phyloP scores from a whole-genome alignment of 2,113 vertebrate species.

The Chrysochloris asiatica region DNA sequence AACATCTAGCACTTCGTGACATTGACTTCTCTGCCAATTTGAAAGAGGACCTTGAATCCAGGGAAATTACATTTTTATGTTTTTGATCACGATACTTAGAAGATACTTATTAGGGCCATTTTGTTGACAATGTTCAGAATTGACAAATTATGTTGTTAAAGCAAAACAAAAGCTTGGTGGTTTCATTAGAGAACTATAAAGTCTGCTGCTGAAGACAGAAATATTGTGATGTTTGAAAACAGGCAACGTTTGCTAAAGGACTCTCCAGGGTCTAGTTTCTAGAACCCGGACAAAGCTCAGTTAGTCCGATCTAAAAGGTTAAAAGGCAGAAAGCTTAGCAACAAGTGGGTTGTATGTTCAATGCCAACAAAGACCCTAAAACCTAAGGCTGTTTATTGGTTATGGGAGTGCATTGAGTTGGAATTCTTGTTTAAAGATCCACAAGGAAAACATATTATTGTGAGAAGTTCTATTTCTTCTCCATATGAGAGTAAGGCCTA shows the following conservation, averaged over 20 bases:
- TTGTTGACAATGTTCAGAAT: slow-evolving; percentile 71
- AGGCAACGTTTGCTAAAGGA: slow-evolving; percentile 19
- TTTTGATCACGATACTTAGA: slow-evolving; percentile 67
- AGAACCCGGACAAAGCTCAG: slow-evolving; percentile 40
- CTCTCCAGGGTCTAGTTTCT: slow-evolving; percentile 16
- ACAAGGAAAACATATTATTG: neutral
- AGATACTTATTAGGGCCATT: slow-evolving; percentile 58
- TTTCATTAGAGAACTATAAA: slow-evolving; percentile 65
- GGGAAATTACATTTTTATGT: slow-evolving; percentile 18
- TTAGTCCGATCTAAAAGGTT: slow-evolving; percentile 18
- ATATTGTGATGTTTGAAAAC: slow-evolving; percentile 30
- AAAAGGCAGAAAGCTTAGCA: neutral
- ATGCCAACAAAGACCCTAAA: neutral
- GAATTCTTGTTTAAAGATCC: slow-evolving; percentile 4
- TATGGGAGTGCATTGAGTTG: neutral
- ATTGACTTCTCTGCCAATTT: neutral
- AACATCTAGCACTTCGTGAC: neutral
- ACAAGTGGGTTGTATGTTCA: neutral
- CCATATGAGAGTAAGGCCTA: neutral
- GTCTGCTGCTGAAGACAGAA: slow-evolving; percentile 55
- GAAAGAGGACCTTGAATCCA: slow-evolving; percentile 34
- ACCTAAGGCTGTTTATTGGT: neutral
- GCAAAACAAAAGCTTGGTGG: slow-evolving; percentile 56
- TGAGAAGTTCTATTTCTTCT: neutral
- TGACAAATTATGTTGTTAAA: slow-evolving; percentile 66